Evolutionary conservation across 2,797 vertebrate genomes (phyloP), one percentile per base, ranked within the genome.

Genomic region (Scarus forsteni): DNA sequence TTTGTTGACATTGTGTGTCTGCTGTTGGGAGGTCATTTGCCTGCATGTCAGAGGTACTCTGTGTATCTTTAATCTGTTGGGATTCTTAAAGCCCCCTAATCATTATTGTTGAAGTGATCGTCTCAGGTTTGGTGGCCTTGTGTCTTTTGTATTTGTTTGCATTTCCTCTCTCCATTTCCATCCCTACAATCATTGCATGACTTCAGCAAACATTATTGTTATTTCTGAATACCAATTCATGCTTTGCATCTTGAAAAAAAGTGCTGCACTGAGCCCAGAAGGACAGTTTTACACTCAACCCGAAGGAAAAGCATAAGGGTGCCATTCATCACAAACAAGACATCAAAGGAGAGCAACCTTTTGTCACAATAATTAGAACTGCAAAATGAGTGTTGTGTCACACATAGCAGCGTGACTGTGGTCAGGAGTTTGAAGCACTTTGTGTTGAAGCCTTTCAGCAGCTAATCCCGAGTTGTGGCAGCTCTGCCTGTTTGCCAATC

Each of bases 1-100:
- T 87, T 70, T 74, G 61, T 83, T 82, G 66, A 60, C 55, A 60
- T n/a, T 0, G 18, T 51, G 65, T 74, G 66, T 16, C 59, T 38
- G 42, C 65, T 73, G 75, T 51, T 67, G 60, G 67, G 66, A 66
- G 84, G 86, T 84, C 74, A 81, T 88, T 89, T 87, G 85, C 89
- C 83, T 90, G 80, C 12, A 67, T 85, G 79, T 85, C 48, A 63
- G 43, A 81, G 73, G 76, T 83, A 85, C 79, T 81, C 65, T 70
- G 56, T 76, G n/a, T 70, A 74, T 57, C 36, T 76, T 60, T 73
- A 80, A 83, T 75, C 50, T 53, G 27, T 39, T 39, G 38, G 38
- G 38, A 39, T 54, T 77, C 59, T n/a, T 7, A 3, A 45, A 66
- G 74, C 40, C 50, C 82, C 60, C 44, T 79, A 73, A 60, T 72